phyloP scores from a whole-genome alignment of 2,797 vertebrate species.

The Orestias chungarensis region DNA sequence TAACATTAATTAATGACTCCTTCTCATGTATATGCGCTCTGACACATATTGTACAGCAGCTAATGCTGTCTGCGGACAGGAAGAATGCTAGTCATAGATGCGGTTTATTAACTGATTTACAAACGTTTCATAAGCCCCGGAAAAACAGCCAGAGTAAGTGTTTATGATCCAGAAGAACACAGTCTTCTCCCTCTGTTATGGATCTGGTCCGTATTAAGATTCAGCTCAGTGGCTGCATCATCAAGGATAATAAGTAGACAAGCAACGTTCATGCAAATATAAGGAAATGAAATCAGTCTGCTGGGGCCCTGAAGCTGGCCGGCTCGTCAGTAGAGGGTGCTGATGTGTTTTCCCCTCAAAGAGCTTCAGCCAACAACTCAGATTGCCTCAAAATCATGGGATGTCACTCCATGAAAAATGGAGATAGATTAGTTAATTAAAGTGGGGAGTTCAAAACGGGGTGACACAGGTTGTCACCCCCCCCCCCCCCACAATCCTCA shows the following conservation, averaged over 20 bases:
- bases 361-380: constrained; percentile 77
- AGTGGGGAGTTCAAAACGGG: constrained; percentile 82
- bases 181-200: constrained; percentile 17
- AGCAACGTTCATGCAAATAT: constrained; percentile 52
- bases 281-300: constrained; percentile 54
- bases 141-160: constrained; percentile 16
- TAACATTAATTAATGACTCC: neutral
- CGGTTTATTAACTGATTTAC: constrained; percentile 8
- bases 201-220: constrained; percentile 53
- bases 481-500: constrained; percentile 71
- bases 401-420: constrained; percentile 87
- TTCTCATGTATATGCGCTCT: neutral
- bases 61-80: constrained; percentile 4
- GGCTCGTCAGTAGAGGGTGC: constrained; percentile 90
- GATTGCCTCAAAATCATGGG: constrained; percentile 87
- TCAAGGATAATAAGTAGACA: constrained; percentile 56
- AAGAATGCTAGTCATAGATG: constrained; percentile 12
- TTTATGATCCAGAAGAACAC: constrained; percentile 4
- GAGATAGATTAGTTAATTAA: constrained; percentile 86
- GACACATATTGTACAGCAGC: neutral
- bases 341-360: constrained; percentile 83
- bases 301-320: constrained; percentile 49
- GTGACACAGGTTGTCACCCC: constrained; percentile 74
- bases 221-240: constrained; percentile 51
- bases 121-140: constrained; percentile 17